phyloP scores from a whole-genome alignment of 2,797 vertebrate species.

The Pipistrellus pygmaeus region DNA sequence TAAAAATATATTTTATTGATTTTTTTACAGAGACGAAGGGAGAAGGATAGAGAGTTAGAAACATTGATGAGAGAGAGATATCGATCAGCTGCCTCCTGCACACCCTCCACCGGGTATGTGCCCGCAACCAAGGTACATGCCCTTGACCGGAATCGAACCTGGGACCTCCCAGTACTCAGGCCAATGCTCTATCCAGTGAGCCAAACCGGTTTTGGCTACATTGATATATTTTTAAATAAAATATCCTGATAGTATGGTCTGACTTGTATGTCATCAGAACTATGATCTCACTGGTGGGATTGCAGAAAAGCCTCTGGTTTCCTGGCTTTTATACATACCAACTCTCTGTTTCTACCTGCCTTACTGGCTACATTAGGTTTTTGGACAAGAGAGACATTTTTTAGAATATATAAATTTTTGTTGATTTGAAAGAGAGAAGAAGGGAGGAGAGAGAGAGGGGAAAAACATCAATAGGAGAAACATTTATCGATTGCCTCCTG shows the following conservation, averaged over 20 bases:
- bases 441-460: neutral
- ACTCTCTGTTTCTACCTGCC: neutral
- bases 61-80: too few relatives aligned
- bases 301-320: neutral
- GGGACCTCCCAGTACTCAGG: too few relatives aligned
- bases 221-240: slow-evolving; percentile 27
- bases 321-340: neutral
- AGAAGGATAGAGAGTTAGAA: too few relatives aligned
- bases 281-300: neutral
- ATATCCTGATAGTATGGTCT: neutral
- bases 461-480: neutral
- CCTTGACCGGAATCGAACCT: too few relatives aligned
- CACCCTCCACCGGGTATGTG: too few relatives aligned
- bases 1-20: too few relatives aligned
- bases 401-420: neutral
- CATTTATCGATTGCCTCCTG: neutral
- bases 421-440: neutral
- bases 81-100: too few relatives aligned
- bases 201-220: neutral
- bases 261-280: neutral
- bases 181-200: too few relatives aligned
- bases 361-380: neutral
- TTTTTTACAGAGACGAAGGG: too few relatives aligned
- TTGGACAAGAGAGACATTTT: neutral
- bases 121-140: too few relatives aligned